Conservation (phyloP, 2,888 invertebrate genomes). For the Psylliodes chrysocephalus region DNA sequence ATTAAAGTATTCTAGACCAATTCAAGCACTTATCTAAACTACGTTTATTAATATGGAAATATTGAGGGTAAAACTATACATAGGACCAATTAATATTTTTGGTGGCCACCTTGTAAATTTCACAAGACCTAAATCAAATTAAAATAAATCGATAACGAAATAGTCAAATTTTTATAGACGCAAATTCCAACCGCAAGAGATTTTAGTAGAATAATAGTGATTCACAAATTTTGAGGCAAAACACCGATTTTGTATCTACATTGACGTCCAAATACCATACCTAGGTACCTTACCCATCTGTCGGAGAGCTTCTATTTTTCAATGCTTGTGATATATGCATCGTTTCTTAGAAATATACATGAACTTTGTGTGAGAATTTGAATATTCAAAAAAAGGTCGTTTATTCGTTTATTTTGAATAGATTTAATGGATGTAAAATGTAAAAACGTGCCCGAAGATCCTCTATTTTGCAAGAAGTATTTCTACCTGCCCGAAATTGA, state of each 20-base stretch:
- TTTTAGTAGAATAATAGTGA: no score
- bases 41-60: no score
- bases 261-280: neutral
- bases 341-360: conserved; percentile 34
- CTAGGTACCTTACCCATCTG: conserved; percentile 29
- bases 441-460: conserved; percentile 46
- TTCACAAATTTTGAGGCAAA: neutral
- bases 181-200: no score
- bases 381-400: conserved; percentile 43
- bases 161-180: no score
- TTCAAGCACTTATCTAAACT: no score
- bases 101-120: no score
- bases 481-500: conserved; percentile 55
- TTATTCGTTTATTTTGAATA: conserved; percentile 45
- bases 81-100: no score
- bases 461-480: conserved; percentile 47
- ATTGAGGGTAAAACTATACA: no score
- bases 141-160: no score
- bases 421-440: conserved; percentile 46
- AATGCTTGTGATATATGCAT: conserved; percentile 41
- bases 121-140: no score
- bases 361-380: conserved; percentile 43
- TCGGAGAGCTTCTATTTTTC: conserved; percentile 29
- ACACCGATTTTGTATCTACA: neutral
- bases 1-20: no score